phyloP scores from a whole-genome alignment of 2,113 vertebrate genomes.

The Rhineura floridana region DNA sequence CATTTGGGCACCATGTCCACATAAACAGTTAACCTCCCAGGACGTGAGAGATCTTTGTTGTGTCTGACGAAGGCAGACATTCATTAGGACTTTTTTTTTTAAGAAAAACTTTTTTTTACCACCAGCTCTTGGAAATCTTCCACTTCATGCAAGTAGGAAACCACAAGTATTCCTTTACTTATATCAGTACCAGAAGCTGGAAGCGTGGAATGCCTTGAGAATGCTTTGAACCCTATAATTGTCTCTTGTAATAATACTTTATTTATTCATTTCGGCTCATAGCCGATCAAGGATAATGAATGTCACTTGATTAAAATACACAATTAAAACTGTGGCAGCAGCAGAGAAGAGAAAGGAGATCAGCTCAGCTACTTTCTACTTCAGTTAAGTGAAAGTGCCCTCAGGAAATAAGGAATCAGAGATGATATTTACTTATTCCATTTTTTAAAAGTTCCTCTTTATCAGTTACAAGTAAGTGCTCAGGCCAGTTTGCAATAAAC shows the following conservation, averaged over 20 bases:
- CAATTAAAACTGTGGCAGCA: constrained; percentile 77
- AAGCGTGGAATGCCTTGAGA: constrained; percentile 76
- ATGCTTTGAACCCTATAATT: constrained; percentile 81
- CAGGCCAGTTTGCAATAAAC: too few species aligned
- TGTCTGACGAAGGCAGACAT: constrained; percentile 84
- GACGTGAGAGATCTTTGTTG: constrained; percentile 71
- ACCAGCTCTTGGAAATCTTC: constrained; percentile 84
- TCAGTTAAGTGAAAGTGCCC: constrained; percentile 72
- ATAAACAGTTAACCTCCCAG: constrained; percentile 73
- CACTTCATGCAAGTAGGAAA: constrained; percentile 88
- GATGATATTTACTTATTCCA: constrained; percentile 35
- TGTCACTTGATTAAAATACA: constrained; percentile 74
- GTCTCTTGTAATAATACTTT: constrained; percentile 82
- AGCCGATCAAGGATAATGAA: constrained; percentile 81
- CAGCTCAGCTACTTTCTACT: constrained; percentile 69
- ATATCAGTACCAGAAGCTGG: constrained; percentile 81
- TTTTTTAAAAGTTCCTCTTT: constrained; percentile 34
- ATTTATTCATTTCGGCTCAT: constrained; percentile 72
- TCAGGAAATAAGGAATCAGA: constrained; percentile 79
- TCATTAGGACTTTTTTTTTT: constrained; percentile 75
- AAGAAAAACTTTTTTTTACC: constrained; percentile 66
- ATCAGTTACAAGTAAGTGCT: too few species aligned
- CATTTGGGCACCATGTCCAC: constrained; percentile 51
- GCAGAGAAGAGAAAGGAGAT: constrained; percentile 67
- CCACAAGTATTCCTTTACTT: constrained; percentile 85